phyloP scores from a whole-genome alignment of 2,113 vertebrate species.

The Nesospiza acunhae region DNA sequence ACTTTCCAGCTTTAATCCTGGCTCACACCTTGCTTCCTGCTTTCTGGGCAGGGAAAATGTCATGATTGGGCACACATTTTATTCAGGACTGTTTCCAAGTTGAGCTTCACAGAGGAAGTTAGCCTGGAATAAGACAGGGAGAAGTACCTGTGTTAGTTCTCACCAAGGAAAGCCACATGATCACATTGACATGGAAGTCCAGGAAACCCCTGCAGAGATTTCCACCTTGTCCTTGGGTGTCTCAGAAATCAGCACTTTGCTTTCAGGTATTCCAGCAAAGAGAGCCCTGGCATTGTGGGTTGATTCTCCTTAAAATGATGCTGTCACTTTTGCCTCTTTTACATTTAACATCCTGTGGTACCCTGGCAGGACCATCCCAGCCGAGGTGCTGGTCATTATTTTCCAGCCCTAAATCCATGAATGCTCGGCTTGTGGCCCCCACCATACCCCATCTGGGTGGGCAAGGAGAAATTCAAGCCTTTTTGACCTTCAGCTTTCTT shows the following conservation, averaged over 20 bases:
- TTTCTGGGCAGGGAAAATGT: background rate
- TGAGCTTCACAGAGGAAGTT: background rate
- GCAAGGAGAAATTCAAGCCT: background rate
- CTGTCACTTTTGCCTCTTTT: background rate
- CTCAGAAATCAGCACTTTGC: background rate
- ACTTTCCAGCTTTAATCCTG: background rate
- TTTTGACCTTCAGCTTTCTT: background rate
- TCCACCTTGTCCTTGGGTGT: background rate
- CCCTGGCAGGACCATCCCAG: background rate
- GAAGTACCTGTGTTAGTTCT: background rate
- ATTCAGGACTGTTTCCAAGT: background rate
- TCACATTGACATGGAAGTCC: background rate
- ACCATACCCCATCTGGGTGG: accelerated
- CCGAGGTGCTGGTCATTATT: background rate
- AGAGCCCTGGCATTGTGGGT: background rate
- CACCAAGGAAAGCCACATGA: background rate
- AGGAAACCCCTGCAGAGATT: background rate
- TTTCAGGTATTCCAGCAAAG: background rate
- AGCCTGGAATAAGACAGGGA: background rate
- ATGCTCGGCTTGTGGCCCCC: accelerated
- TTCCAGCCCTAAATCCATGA: background rate
- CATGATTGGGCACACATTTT: background rate
- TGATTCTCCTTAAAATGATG: background rate
- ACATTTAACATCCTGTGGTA: accelerated
- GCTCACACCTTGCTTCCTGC: background rate